Base-by-base conservation (phyloP, 2,888 invertebrate species). In the Beris chalybata region DNA sequence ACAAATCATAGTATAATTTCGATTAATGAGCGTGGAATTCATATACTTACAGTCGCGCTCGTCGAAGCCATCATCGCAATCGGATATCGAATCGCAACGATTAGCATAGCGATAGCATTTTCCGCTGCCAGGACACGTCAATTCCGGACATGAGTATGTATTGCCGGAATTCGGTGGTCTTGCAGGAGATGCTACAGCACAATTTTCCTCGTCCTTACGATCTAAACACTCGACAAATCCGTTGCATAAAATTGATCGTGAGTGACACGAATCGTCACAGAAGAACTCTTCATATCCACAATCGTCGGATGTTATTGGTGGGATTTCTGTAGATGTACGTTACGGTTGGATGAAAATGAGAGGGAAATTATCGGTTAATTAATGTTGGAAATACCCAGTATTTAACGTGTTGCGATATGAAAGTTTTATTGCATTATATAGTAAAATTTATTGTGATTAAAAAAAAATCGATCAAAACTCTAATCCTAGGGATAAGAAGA, bases 241-340 rank as follows among this genome's bases (percentile, higher is more conserved):
- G 74, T 92, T 87, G 74, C 92, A 92, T 65, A 80, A 79, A 73
- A 86, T 85, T 13, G 80, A 79, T n/a, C 75, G 78, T 68, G 85
- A 78, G 71, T 89, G 82, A 76, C 91, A 91, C 66, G 76, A 74
- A 22, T 87, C 86, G 73, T 86, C 82, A 73, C 85, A 87, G 71
- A 81, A 82, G 78, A 85, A 85, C 75, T 86, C 78, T 71, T 78
- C 76, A 45, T 70, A 69, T 31, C 71, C 70, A 70, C 81, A 81
- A 66, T 77, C 77, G 59, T 76, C 76, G 61, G 67, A 74, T 73
- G 70, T 64, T 12, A 54, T 54, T 29, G 50, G 50, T 13, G 61
- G 61, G 50, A 3, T 61, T 45, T 58, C 58, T 58, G 15, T 13
- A 43, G 15, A 13, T n/a, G 48, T 12, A 13, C 13, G 6, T 48